A percentile compares a stretch with the other conserved stretches of the same genome.
Conservation (phyloP, 2,113 vertebrate species). For the Gambusia affinis region DNA sequence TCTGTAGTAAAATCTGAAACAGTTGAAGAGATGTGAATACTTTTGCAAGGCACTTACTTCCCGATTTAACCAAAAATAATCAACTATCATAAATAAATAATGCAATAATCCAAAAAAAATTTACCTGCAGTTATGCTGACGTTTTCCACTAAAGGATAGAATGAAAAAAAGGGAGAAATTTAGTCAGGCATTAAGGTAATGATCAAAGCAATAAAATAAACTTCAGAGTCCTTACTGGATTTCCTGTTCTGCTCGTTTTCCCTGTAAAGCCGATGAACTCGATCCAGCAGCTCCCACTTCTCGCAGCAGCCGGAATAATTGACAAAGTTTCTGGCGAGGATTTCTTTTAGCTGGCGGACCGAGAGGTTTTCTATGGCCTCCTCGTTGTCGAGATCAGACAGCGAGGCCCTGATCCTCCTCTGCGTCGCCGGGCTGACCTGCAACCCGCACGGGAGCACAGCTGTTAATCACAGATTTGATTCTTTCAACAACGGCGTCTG, state of each 20-base stretch:
- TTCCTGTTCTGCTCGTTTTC: conserved; percentile 92
- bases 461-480: conserved; percentile 4
- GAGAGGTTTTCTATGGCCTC: conserved; percentile 91
- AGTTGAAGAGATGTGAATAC: not conserved
- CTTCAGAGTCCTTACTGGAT: conserved; percentile 81
- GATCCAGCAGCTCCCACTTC: conserved; percentile 98
- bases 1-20: not conserved
- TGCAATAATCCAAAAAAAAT: not conserved
- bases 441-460: conserved; percentile 9
- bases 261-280: conserved; percentile 92
- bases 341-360: conserved; percentile 96
- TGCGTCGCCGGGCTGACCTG: conserved; percentile 86
- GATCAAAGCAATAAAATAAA: not conserved
- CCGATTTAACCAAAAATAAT: not conserved
- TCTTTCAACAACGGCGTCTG: not conserved
- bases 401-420: conserved; percentile 87
- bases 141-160: conserved; percentile 79
- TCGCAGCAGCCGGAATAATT: conserved; percentile 98
- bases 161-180: not conserved
- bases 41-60: not conserved
- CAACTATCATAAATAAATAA: not conserved
- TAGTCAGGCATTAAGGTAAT: not conserved
- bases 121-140: conserved; percentile 83
- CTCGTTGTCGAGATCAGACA: conserved; percentile 91
- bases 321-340: conserved; percentile 96